Evolutionary conservation across 1,140 invertebrate genomes (phyloP).

Genomic region (Magallana angulata): DNA sequence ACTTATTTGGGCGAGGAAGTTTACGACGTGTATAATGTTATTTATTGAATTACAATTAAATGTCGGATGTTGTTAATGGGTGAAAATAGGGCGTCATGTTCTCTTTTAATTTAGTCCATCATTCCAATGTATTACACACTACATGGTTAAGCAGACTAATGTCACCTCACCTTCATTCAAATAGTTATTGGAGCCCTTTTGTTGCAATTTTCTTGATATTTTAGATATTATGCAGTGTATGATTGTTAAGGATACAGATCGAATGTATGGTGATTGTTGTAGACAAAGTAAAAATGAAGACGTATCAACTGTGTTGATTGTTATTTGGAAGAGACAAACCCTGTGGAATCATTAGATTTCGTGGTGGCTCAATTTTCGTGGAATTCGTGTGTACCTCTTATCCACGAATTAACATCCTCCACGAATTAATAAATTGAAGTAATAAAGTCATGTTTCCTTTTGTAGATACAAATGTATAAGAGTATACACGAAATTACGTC

Average conservation of each 20-base stretch:
- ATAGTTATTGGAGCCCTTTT: background rate
- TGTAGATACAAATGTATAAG: too few species aligned
- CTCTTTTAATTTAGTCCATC: too few species aligned
- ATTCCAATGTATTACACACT: background rate
- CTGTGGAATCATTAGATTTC: too few species aligned
- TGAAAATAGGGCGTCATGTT: background rate
- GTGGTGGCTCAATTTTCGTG: too few species aligned
- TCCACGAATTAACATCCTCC: too few species aligned
- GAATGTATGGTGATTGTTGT: conserved; percentile 23
- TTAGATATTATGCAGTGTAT: background rate
- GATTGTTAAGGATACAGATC: background rate
- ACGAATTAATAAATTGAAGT: too few species aligned
- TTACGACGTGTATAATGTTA: conserved; percentile 25
- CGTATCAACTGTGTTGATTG: too few species aligned
- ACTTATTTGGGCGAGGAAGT: conserved; percentile 25
- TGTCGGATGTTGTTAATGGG: background rate
- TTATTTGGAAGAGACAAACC: too few species aligned
- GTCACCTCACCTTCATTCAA: background rate
- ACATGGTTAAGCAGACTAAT: background rate
- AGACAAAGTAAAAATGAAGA: background rate
- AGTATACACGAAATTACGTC: too few species aligned
- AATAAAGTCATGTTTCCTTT: too few species aligned
- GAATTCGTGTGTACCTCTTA: too few species aligned
- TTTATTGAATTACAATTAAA: conserved; percentile 10
- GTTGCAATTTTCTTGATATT: background rate